A percentile compares a stretch with the other conserved stretches of the same genome.
phyloP scores from a whole-genome alignment of 64 coral and sea anemone species.

The Pocillopora verrucosa region DNA sequence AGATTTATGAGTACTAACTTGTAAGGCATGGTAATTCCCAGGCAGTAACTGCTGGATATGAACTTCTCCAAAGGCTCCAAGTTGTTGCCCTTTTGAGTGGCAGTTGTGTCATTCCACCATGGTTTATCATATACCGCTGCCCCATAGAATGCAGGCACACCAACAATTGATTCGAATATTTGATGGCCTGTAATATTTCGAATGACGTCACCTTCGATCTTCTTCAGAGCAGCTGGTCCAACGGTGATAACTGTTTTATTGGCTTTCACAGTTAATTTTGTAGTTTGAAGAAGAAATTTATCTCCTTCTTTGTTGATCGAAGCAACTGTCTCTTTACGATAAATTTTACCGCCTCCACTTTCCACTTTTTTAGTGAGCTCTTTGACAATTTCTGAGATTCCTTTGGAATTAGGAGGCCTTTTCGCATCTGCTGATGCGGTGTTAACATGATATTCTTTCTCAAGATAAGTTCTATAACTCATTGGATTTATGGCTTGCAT shows the following conservation, averaged over 20 bases:
- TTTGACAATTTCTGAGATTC: not conserved
- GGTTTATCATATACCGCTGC: constrained; percentile 23
- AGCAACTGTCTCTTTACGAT: not conserved
- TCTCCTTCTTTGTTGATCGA: not conserved
- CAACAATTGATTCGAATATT: constrained; percentile 16
- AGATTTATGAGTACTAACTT: not conserved
- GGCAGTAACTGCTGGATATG: constrained; percentile 16
- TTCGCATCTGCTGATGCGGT: too few relatives aligned
- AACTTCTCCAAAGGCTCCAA: not conserved
- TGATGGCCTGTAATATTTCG: constrained; percentile 1
- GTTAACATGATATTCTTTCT: too few relatives aligned
- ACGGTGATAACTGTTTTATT: not conserved
- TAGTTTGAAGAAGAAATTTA: constrained; percentile 4
- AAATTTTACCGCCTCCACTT: not conserved
- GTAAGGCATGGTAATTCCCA: constrained; percentile 36
- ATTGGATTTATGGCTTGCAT: constrained; percentile 1
- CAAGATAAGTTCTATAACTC: not conserved
- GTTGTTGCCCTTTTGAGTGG: not conserved
- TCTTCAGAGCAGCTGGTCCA: constrained; percentile 4
- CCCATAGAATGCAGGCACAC: constrained; percentile 17
- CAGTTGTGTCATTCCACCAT: not conserved
- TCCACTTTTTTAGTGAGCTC: not conserved
- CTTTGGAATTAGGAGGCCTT: not conserved
- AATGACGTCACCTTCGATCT: constrained; percentile 16
- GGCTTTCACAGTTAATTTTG: not conserved